Percentiles rank a stretch among this genome's conserved stretches.
These are phyloP conservation scores for Teleopsis dalmanni DNA, from an alignment of 1,140 invertebrate genomes.

Conservation along the genomic window DNA sequence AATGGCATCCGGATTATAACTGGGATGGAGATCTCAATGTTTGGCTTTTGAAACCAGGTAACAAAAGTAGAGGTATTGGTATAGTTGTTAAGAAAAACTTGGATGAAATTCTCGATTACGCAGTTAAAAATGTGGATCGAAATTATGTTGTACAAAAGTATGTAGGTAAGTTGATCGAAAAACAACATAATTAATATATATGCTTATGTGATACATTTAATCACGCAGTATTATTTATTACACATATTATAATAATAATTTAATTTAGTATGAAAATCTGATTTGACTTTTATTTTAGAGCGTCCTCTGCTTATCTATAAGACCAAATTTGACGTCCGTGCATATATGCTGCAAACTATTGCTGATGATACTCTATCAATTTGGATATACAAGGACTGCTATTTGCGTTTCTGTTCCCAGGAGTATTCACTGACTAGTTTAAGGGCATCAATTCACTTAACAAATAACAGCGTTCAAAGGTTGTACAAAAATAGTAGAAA, in stretches of 20 bases:
- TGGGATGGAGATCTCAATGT: conserved; percentile 74
- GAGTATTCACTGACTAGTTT: conserved; percentile 74
- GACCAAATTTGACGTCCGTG: conserved; percentile 87
- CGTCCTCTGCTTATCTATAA: conserved; percentile 74
- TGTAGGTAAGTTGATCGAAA: conserved; percentile 75
- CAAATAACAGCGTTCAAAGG: conserved; percentile 85
- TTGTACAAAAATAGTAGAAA: conserved; percentile 64
- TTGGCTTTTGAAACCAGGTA: conserved; percentile 89
- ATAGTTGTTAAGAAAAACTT: conserved; percentile 55
- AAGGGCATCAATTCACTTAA: conserved; percentile 83
- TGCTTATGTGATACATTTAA: too few relatives aligned
- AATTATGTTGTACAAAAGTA: conserved; percentile 89
- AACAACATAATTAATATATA: too few relatives aligned
- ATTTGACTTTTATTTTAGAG: too few relatives aligned
- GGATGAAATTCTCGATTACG: conserved; percentile 58
- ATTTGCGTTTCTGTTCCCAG: conserved; percentile 84
- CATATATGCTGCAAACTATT: conserved; percentile 82
- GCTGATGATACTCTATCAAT: conserved; percentile 69
- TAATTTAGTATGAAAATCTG: too few relatives aligned
- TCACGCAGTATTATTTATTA: too few relatives aligned
- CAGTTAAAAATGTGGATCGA: conserved; percentile 51
- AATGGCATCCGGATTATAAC: conserved; percentile 34
- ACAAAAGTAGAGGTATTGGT: conserved; percentile 78
- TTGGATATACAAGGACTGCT: conserved; percentile 84
- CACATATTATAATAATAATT: too few relatives aligned